These are phyloP conservation scores for Phragmatobia fuliginosa DNA, from an alignment of 2,888 invertebrate species.

Conservation along the genomic window DNA sequence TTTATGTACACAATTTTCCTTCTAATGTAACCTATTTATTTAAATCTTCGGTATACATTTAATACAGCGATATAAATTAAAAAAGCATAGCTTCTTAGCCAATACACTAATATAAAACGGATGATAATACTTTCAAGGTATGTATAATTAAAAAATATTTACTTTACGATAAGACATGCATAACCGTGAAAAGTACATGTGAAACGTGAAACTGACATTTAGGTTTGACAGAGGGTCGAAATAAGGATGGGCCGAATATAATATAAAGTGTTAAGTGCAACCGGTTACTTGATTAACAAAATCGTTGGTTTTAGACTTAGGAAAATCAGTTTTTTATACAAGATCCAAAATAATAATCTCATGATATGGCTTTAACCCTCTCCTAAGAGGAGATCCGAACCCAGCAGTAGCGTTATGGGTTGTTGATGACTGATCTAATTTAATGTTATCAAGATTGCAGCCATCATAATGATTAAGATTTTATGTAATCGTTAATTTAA, in stretches of 20 bases:
- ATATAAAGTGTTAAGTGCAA: neutral
- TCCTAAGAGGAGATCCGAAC: too few relatives aligned
- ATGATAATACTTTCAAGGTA: neutral
- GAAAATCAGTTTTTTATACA: too few relatives aligned
- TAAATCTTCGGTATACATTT: slow-evolving; percentile 28
- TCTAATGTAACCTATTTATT: slow-evolving; percentile 62
- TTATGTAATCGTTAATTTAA: neutral
- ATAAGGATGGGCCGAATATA: neutral
- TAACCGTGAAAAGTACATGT: neutral
- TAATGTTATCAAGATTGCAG: neutral
- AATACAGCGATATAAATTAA: neutral
- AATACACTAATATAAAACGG: neutral
- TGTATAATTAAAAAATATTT: slow-evolving; percentile 4
- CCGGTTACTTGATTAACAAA: neutral
- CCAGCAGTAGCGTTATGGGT: too few relatives aligned
- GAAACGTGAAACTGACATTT: slow-evolving; percentile 50
- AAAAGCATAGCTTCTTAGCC: neutral
- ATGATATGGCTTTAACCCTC: too few relatives aligned
- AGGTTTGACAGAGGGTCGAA: slow-evolving; percentile 12
- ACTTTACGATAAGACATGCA: neutral
- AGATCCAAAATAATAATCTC: too few relatives aligned
- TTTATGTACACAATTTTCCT: slow-evolving; percentile 51
- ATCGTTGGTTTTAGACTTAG: too few relatives aligned
- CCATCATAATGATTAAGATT: neutral
- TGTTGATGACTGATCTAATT: too few relatives aligned